Evolutionary conservation across 2,888 invertebrate species (phyloP).

Genomic region (Tetranychus piercei): DNA sequence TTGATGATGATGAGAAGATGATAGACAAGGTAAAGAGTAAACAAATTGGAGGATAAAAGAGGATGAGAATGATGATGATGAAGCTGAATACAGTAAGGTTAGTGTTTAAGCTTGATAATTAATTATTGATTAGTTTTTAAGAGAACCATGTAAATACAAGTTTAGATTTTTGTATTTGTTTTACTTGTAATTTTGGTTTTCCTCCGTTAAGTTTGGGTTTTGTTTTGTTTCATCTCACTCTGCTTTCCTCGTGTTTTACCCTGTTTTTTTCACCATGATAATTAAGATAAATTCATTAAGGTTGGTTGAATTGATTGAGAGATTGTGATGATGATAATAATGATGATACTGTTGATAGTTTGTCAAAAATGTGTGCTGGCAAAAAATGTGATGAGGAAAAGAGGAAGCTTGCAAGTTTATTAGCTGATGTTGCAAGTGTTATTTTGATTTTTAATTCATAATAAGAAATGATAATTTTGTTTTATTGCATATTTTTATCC

Average conservation of each 20-base stretch:
- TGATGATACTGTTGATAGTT: not conserved
- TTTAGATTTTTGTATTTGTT: too few relatives aligned
- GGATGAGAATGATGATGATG: not conserved
- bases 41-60: not conserved
- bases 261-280: not conserved
- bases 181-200: too few relatives aligned
- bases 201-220: not conserved
- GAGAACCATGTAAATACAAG: not conserved
- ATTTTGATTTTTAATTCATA: too few relatives aligned
- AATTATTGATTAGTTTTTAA: conserved; percentile 1
- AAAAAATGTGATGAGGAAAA: not conserved
- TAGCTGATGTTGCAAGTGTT: too few relatives aligned
- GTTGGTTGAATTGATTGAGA: not conserved
- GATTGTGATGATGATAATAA: not conserved
- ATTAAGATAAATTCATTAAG: not conserved
- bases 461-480: too few relatives aligned
- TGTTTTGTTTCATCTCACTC: not conserved
- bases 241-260: not conserved
- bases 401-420: not conserved
- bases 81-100: not conserved
- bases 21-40: not conserved
- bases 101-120: conserved; percentile 1
- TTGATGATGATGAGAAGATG: not conserved
- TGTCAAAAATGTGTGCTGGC: not conserved
- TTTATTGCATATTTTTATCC: too few relatives aligned